Base-by-base conservation (phyloP, 2,113 vertebrate species). In the Pontoporia blainvillei region DNA sequence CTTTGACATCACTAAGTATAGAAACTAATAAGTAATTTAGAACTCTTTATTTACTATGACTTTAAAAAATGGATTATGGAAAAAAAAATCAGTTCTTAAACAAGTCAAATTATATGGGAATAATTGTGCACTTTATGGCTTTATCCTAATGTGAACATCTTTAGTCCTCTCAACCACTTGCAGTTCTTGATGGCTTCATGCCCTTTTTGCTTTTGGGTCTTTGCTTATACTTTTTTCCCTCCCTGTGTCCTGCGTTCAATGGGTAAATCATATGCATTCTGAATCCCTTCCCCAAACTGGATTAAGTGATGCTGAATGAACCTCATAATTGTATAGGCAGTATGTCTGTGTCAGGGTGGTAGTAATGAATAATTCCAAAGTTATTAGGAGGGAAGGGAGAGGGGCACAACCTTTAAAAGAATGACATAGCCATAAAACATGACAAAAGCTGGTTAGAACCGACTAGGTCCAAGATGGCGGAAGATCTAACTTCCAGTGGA, bases 1-100 rank as follows among this genome's bases (percentile, higher is more conserved):
- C 27, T 91, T 95, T 81, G n/a, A 72, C 57, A 23, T 31, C 20
- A 13, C 1, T 93, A 93, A 52, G 27, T 69, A 52, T 62, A 59
- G 46, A 90, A 66, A 52, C 39, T 66, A 95, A 86, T 29, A 69
- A 79, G 13, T 66, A 29, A 96, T 69, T 78, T 46, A 82, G 9
- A 93, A 82, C 20, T 85, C n/a, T 90, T 76, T 59, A 81, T 91
- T 92, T 73, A 90, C 31, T 3, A n/a, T 25, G 59, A 61, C 39
- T 85, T 92, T 85, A 3, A 90, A 81, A 87, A 93, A 79, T 44
- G 0, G 54, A 66, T 36, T 94, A 9, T 66, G 72, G 78, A 36
- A 94, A 87, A 95, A 95, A 84, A 87, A 67, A 15, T 41, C 20
- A 92, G 20, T 46, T 34, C 13, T 94, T 31, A 90, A 85, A 90